These are phyloP conservation scores for Pangasius mekongensis DNA, from an alignment of 2,797 vertebrate genomes.

Conservation along the genomic window DNA sequence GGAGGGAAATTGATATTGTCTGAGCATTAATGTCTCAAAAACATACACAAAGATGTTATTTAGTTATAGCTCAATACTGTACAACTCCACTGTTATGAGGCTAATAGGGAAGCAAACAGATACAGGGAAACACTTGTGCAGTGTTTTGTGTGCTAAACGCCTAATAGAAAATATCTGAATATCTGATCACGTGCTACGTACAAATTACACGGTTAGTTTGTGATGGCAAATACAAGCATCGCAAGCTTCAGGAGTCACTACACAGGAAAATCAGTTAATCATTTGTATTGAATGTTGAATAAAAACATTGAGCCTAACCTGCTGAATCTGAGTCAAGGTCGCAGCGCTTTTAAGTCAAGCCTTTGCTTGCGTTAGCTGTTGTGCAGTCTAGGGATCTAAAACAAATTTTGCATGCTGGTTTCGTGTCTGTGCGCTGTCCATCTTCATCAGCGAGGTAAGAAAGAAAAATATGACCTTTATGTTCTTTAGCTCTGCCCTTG, in stretches of 20 bases:
- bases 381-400: neutral
- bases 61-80: neutral
- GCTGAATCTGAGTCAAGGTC: neutral
- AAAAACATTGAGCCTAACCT: neutral
- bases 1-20: too few species aligned
- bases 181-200: too few species aligned
- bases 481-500: neutral
- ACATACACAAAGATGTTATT: too few species aligned
- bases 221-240: neutral
- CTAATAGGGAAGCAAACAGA: neutral
- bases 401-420: neutral
- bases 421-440: neutral
- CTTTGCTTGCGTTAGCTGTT: neutral
- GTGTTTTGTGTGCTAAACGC: too few species aligned
- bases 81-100: neutral
- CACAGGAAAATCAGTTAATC: neutral
- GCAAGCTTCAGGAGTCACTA: neutral
- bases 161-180: neutral
- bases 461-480: neutral
- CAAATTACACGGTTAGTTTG: neutral
- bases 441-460: neutral
- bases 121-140: neutral
- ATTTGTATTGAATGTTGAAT: neutral
- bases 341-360: neutral
- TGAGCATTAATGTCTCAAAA: too few species aligned